Evolutionary conservation across 2,888 invertebrate genomes (phyloP).

Genomic region (Clitarchus hookeri): DNA sequence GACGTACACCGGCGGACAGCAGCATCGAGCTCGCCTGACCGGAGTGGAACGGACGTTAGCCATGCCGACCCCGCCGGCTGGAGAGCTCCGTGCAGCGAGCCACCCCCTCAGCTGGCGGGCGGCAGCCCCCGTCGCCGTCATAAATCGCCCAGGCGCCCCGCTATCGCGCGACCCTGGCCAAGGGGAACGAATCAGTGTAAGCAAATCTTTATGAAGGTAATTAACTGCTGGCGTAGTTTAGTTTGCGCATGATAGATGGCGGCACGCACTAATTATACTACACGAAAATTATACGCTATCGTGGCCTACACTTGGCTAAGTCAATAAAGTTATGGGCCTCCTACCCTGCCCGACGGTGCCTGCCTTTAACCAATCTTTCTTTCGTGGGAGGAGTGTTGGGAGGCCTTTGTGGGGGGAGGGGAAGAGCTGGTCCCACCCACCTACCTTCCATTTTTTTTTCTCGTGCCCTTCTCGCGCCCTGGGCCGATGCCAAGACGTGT

Average conservation of each 20-base stretch:
- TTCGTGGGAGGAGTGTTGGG: not conserved
- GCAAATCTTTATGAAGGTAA: constrained; percentile 28
- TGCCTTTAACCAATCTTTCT: not conserved
- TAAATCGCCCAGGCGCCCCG: not conserved
- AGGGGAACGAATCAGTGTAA: constrained; percentile 24
- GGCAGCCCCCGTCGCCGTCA: not conserved
- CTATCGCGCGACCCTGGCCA: not conserved
- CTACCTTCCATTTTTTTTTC: not conserved
- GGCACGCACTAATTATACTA: constrained; percentile 26
- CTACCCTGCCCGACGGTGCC: not conserved
- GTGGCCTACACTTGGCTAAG: constrained; percentile 23
- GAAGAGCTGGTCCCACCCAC: not conserved
- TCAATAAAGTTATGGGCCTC: constrained; percentile 17
- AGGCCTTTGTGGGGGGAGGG: not conserved
- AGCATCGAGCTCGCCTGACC: too few relatives aligned
- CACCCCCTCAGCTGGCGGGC: not conserved
- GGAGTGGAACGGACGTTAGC: not conserved
- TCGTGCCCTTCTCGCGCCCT: not conserved
- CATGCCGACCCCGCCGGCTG: not conserved
- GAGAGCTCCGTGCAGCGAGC: not conserved
- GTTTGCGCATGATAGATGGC: constrained; percentile 26
- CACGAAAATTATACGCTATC: constrained; percentile 23
- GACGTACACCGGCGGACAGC: too few relatives aligned
- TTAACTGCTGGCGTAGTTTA: constrained; percentile 23
- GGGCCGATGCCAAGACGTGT: not conserved